Base-by-base conservation (phyloP, 2,797 vertebrate species). In the Argentina silus region DNA sequence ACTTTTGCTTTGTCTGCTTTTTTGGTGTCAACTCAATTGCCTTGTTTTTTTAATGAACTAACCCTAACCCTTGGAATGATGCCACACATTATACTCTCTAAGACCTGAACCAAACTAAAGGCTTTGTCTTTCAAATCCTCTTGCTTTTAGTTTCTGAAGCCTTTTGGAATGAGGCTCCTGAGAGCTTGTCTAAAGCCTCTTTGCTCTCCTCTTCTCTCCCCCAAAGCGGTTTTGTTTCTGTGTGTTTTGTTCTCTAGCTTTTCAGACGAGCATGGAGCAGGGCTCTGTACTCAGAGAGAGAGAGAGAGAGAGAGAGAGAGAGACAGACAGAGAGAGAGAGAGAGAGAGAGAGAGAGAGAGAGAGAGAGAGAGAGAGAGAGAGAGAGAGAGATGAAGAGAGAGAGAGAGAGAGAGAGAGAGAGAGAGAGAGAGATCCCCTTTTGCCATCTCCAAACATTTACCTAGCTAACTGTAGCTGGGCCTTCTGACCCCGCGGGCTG, bases 381-480 rank as follows among this genome's bases (percentile, higher is more conserved):
- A 47, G 44, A 3, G 44, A n/a, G 44, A 64, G 12, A 55, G 19
- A 50, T 1, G 1, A 6, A 42, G 9, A 42, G 5, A 47, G 19
- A 42, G 42, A 55, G 42, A 19, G 14, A 21, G 57, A 21, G 21
- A 65, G 19, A 59, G 62, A 15, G 36, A 69, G 51, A 73, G 14
- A 21, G 57, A 21, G 21, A 65, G 19, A 59, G 62, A 15, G 36
- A 69, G 51, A 73, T n/a, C n/a, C n/a, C n/a, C n/a, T n/a, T n/a
- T n/a, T n/a, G n/a, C n/a, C n/a, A n/a, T 36, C 4, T 74, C 27
- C 12, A 69, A 80, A 75, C 36, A 82, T 83, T 86, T 88, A 81
- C 79, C 72, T 74, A 74, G 74, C 45, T 68, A 36, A 36, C 27
- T 36, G 27, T 12, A 12, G 48, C 76, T 15, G 67, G 59, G 50